Evolutionary conservation across 2,113 vertebrate species (phyloP), one percentile per base, ranked within the genome.

Genomic region (Fregata magnificens): DNA sequence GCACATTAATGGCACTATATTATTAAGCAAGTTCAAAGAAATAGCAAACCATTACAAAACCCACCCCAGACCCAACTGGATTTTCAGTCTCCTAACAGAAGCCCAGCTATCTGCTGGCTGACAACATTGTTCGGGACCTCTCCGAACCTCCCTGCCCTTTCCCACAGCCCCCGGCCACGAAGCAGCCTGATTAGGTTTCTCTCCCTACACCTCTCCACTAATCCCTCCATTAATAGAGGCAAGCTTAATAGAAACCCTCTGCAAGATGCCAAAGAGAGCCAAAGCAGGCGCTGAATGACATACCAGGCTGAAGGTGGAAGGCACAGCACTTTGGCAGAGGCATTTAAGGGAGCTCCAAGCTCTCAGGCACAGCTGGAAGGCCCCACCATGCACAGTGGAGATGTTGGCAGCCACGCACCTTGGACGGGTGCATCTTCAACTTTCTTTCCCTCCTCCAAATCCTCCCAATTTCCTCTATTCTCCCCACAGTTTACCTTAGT

Each of bases 361-460:
- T 44, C n/a, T 55, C 12, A 2, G 6, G 12, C n/a, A 14, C 31
- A 29, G 31, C 71, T 52, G 52, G 71, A 52, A 86, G 82, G 13
- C 47, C 50, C 38, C 17, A 32, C 36, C 29, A 16, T 1, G 4
- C 49, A 29, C 42, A 22, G 26, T 2, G 3, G 34, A 59, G 22
- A 45, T 50, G 24, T 5, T 31, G 10, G 44, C 25, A 82, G 42
- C 28, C 29, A 7, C 1, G 14, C 20, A 17, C 9, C 20, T 85
- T 8, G 2, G 6, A 71, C 0, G 1, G 28, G 18, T 7, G 13
- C 3, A 8, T 17, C n/a, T 32, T 74, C 7, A 7, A 15, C 42
- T 44, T 50, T 7, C 7, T 49, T n/a, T 65, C 44, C 13, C 22
- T 82, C 32, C 62, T 58, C 62, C 29, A 42, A 38, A 52, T 62